A percentile compares a stretch with the other conserved stretches of the same genome.
Evolutionary conservation across 2,113 vertebrate genomes (phyloP).

Genomic region (Aleadryas rufinucha): DNA sequence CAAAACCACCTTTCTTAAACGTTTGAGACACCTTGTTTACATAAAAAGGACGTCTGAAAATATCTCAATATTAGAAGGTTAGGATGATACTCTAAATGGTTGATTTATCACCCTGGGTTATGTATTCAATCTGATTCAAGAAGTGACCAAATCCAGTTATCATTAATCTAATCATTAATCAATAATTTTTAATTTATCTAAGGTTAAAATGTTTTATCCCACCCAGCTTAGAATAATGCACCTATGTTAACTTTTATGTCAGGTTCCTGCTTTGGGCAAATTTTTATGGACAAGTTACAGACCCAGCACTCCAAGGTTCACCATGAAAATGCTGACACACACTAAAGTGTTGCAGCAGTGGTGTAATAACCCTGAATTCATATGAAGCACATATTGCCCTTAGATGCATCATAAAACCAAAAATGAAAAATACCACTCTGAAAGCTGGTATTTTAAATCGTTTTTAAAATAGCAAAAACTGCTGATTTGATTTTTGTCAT

Average conservation of each 20-base stretch:
- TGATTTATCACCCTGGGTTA: background rate
- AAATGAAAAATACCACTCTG: background rate
- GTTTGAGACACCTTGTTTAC: background rate
- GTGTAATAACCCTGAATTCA: conserved; percentile 12
- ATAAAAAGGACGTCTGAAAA: background rate
- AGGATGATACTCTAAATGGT: background rate
- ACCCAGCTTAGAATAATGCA: background rate
- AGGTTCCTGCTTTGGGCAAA: background rate
- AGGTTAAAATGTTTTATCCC: background rate
- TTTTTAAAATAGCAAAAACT: background rate
- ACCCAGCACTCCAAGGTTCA: background rate
- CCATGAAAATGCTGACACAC: conserved; percentile 15
- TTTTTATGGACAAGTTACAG: background rate
- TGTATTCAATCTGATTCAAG: background rate
- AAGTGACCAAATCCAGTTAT: background rate
- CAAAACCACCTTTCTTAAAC: background rate
- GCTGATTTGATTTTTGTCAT: background rate
- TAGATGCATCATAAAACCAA: background rate
- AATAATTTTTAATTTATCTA: background rate
- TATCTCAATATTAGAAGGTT: background rate
- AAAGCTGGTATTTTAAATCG: background rate
- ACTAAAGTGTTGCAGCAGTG: background rate
- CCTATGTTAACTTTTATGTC: background rate
- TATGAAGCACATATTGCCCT: background rate
- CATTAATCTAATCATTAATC: background rate